Conservation (phyloP, 2,888 invertebrate species). For the Stenolophus ochropezus region DNA sequence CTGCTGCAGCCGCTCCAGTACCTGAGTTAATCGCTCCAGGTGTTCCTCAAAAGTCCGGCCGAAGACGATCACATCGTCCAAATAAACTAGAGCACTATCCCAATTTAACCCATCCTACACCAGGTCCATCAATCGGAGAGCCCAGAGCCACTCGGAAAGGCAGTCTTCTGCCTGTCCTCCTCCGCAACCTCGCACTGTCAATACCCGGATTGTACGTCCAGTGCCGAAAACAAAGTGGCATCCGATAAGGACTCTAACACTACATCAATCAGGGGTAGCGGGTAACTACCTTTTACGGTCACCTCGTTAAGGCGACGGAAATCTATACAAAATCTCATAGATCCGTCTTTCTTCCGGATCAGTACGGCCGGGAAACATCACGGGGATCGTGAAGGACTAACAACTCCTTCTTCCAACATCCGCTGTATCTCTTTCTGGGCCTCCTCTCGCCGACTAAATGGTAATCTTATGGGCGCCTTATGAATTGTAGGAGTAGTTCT, state of each 20-base stretch:
- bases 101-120: neutral
- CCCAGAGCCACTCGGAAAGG: too few relatives aligned
- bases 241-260: neutral
- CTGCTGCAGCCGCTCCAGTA: neutral
- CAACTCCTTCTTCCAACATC: slow-evolving; percentile 7
- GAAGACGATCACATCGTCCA: neutral
- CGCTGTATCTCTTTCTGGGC: neutral
- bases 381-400: slow-evolving; percentile 3
- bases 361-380: slow-evolving; percentile 11
- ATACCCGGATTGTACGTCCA: too few relatives aligned
- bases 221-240: neutral
- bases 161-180: neutral
- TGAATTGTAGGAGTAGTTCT: neutral
- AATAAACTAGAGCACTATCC: neutral
- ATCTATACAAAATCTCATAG: slow-evolving; percentile 1
- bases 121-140: too few relatives aligned
- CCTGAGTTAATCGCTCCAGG: neutral
- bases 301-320: neutral
- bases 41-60: neutral
- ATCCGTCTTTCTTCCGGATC: slow-evolving; percentile 24
- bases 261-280: slow-evolving; percentile 5
- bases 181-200: slow-evolving; percentile 16
- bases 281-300: neutral
- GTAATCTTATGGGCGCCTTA: neutral
- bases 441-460: slow-evolving; percentile 4